Base-by-base conservation (phyloP, 2,888 invertebrate genomes). In the Ichneumoninae sp. region DNA sequence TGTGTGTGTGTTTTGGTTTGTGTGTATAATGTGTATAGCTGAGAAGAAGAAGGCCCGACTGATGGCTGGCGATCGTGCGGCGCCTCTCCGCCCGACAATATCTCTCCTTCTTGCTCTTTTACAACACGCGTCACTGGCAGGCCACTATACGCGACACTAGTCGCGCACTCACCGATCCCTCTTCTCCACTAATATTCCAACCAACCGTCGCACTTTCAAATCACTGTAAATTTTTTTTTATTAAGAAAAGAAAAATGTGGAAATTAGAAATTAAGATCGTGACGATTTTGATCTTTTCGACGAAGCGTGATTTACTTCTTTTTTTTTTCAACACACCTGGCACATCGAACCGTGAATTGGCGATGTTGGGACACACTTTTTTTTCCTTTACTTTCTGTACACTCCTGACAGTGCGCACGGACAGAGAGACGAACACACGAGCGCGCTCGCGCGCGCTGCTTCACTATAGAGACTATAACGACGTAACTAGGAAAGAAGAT, bases 11-110 rank as follows among this genome's bases (percentile, higher is more conserved):
- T 40, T 40, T 40, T 40, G 10, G 8, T 40, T 40, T 33, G 33
- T 33, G 33, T 33, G 33, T 33, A 33, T 7, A 33, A 7, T 57
- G 62, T 74, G 62, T 65, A 75, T 33, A 65, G 77, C 40, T 13
- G n/a, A 36, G 47, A 57, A 54, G 47, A 57, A 54, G 16, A 70
- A 78, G 78, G 78, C 78, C 78, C 44, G 79, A 75, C 57, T 30
- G 65, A 40, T 36, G 66, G 44, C 44, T 60, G 74, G 62, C 75
- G 80, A 74, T 50, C 80, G 80, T 74, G 71, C 33, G 80, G 80
- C 80, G 80, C 80, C 80, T 74, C 75, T 83, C 75, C 66, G 72
- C 69, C 77, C 66, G 72, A 72, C 77, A 52, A 78, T 78, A 78
- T 78, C 47, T 47, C 54, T 60, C 54, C 47, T 10, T 70, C 30